Conservation (phyloP, 2,888 invertebrate species). For the Drosophila vallismaia region DNA sequence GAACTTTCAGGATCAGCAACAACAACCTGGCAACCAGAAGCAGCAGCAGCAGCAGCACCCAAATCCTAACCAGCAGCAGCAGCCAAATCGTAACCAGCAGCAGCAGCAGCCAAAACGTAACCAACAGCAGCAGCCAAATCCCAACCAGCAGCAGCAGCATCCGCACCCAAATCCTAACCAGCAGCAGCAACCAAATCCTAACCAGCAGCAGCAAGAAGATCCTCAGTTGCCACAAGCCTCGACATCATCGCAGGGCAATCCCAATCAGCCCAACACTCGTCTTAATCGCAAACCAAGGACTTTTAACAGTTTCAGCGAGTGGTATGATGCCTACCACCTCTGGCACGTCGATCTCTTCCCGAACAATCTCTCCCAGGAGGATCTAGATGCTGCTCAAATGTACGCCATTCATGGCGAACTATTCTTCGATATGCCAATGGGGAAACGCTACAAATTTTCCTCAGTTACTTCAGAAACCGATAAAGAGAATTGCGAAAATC, state of each 20-base stretch:
- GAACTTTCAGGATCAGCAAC: neutral
- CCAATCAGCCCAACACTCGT: constrained; percentile 1
- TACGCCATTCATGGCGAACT: constrained; percentile 51
- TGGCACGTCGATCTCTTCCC: constrained; percentile 17
- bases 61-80: no score
- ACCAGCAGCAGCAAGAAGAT: neutral
- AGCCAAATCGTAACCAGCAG: no score
- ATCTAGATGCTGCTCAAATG: constrained; percentile 44
- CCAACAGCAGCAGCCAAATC: no score
- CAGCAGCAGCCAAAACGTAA: no score
- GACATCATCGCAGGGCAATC: neutral
- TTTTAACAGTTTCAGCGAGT: neutral
- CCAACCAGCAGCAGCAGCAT: neutral
- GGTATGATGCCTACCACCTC: neutral
- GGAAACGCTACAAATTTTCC: constrained; percentile 23
- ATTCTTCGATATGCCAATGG: constrained; percentile 54
- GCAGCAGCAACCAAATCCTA: neutral
- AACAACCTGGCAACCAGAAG: neutral
- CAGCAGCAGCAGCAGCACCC: neutral
- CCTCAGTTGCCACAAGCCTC: neutral
- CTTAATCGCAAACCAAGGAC: neutral
- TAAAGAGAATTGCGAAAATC: no score
- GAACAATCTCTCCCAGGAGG: constrained; percentile 36
- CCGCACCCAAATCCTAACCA: neutral
- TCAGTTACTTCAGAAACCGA: neutral